These are phyloP conservation scores for Diabrotica undecimpunctata DNA, from an alignment of 1,140 invertebrate species.

Conservation along the genomic window DNA sequence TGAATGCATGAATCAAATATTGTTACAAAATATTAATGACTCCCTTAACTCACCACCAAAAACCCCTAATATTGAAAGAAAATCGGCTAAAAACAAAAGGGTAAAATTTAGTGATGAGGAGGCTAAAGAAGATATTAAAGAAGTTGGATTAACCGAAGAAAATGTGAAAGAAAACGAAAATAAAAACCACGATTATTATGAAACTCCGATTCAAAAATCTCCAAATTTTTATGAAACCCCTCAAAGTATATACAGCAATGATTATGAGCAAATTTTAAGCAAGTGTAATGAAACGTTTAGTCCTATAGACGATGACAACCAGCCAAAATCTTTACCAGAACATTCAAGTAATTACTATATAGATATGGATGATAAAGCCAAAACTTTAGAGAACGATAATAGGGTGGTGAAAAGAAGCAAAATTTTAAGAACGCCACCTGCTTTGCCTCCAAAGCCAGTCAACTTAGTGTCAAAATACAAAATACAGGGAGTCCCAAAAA, in stretches of 20 bases:
- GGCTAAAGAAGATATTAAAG: constrained; percentile 24
- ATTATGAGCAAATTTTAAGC: constrained; percentile 59
- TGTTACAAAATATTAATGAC: constrained; percentile 56
- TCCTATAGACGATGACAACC: constrained; percentile 6
- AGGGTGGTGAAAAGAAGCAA: constrained; percentile 52
- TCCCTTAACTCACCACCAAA: constrained; percentile 43
- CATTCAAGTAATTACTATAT: constrained; percentile 46
- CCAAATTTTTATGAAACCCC: constrained; percentile 54
- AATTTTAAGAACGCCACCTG: constrained; percentile 61
- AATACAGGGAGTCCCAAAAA: constrained; percentile 40
- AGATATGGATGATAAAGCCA: constrained; percentile 46
- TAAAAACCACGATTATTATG: constrained; percentile 41
- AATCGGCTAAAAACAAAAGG: constrained; percentile 39
- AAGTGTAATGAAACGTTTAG: constrained; percentile 48
- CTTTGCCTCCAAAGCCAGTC: constrained; percentile 66
- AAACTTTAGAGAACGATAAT: constrained; percentile 37
- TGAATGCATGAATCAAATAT: constrained; percentile 73
- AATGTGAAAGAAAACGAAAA: constrained; percentile 30
- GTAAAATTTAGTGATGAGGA: constrained; percentile 47
- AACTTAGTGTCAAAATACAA: constrained; percentile 61
- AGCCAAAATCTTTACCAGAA: neutral
- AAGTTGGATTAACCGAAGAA: constrained; percentile 24
- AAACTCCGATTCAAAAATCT: constrained; percentile 45
- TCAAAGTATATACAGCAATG: constrained; percentile 61
- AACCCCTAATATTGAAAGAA: constrained; percentile 43